Evolutionary conservation across 2,113 vertebrate genomes (phyloP), one percentile per base, ranked within the genome.

Genomic region (Ancistrus triradiatus): DNA sequence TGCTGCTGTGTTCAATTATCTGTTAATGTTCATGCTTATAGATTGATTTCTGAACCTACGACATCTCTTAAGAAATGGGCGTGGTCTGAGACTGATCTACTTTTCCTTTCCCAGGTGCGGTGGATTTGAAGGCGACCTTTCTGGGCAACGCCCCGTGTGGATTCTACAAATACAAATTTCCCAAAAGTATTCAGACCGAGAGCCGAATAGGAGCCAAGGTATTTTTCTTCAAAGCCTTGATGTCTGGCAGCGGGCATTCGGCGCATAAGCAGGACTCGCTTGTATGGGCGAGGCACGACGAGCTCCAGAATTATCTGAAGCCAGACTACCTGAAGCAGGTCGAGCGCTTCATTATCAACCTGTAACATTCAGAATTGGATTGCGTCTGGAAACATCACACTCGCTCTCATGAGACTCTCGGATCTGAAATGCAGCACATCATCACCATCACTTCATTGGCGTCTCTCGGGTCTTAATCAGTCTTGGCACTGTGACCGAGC

Each of bases 151-250:
- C 93, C 0, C 96, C 96, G 0, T 90, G 89, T 17, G 96, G 95
- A 48, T 85, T 95, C 77, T 98, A 98, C 87, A 95, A 95, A 80
- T 98, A 92, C 82, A 95, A 92, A 82, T 91, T 95, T 70, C 95
- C 95, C 57, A 85, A 70, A 79, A 81, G 82, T 3, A 0, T 82
- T 56, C 87, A 83, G 70, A 91, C 84, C 0, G 91, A 93, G 72
- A 76, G 72, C 70, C 80, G 57, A 0, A 2, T 90, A 0, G 96
- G 96, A 59, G 87, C 83, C 60, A 98, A 94, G 81, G 84, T 98
- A 3, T 99, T 99, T 84, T 99, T 99, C 85, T 99, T 97, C 85
- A 99, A 98, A 88, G 95, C 96, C 14, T 19, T 95, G 5, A 83
- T 97, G 25, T 81, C 88, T 0, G 84, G 69, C n/a, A 57, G 53